These are phyloP conservation scores for Argya squamiceps DNA, from an alignment of 2,797 vertebrate genomes.

Conservation along the genomic window DNA sequence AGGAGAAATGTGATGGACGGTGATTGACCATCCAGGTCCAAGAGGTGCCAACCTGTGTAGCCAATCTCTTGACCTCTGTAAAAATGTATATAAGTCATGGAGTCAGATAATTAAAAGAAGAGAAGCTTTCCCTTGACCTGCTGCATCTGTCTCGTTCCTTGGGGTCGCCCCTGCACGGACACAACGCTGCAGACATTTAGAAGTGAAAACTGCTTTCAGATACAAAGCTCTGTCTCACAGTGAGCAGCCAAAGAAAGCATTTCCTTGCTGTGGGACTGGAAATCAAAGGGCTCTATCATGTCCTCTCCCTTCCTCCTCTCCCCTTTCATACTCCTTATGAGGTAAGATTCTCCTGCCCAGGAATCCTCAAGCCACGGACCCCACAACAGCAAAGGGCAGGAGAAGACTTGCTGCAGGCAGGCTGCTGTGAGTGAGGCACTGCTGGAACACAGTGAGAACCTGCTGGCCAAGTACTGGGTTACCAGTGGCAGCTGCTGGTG, in stretches of 20 bases:
- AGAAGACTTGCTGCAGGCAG: not conserved
- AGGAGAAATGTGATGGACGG: no score
- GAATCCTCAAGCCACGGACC: rapidly evolving
- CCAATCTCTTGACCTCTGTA: no score
- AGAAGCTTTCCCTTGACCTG: no score
- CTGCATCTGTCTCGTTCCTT: no score
- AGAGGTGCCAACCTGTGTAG: no score
- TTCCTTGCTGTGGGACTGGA: not conserved
- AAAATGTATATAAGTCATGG: no score
- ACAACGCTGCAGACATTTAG: not conserved
- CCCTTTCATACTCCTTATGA: not conserved
- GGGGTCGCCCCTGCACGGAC: no score
- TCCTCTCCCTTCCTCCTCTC: not conserved
- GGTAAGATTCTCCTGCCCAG: not conserved
- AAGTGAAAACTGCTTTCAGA: not conserved
- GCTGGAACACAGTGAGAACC: not conserved
- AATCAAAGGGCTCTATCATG: not conserved
- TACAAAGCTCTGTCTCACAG: not conserved
- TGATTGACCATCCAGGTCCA: no score
- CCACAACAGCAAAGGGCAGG: not conserved
- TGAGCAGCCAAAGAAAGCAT: not conserved
- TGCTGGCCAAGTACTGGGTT: not conserved
- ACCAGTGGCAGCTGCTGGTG: not conserved
- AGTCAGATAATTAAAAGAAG: no score
- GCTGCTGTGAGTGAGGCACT: not conserved